Base-by-base conservation (phyloP, 2,888 invertebrate genomes). In the Pyrrhia umbra region DNA sequence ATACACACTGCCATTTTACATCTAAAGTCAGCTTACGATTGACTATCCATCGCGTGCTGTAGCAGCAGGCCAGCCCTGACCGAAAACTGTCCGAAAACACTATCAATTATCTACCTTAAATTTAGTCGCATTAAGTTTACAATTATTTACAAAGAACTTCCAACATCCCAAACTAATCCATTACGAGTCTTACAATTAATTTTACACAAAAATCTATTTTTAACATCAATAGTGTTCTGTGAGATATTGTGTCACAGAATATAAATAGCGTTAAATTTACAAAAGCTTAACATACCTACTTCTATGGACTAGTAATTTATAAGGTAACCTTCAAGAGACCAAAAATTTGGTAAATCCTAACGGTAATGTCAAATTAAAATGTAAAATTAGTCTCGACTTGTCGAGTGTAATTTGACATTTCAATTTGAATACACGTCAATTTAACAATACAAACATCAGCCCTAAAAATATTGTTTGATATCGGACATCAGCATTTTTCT, bases 301-400 rank as follows among this genome's bases (percentile, higher is more conserved):
- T 75, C 88, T 90, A 91, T 88, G 88, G 94, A 94, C 94, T 94
- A 94, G 94, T 85, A 81, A 78, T 86, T 87, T 85, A 84, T 85
- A 87, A 80, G 93, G 93, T 93, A 93, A 93, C 92, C 85, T 85
- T 79, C 58, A 82, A 82, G 84, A 87, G 84, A 89, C 88, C 84
- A 85, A 77, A 73, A 78, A 79, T 75, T 80, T 76, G 70, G 74
- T 70, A 67, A 68, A 77, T 70, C 59, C 71, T 69, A 52, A 77
- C 66, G 43, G 51, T 77, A 73, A 61, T 68, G 37, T 74, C 68
- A 68, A 72, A 60, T 50, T 50, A 40, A 18, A 30, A 42, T n/a
- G 2, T 64, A 16, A 30, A 40, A 40, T 21, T 8, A 21, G 27
- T 40, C 25, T 40, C n/a, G 20, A 79, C 21, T 39, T 46, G 45